Evolutionary conservation across 2,113 vertebrate species (phyloP), one percentile per base, ranked within the genome.

Genomic region (Oceanodroma tethys): DNA sequence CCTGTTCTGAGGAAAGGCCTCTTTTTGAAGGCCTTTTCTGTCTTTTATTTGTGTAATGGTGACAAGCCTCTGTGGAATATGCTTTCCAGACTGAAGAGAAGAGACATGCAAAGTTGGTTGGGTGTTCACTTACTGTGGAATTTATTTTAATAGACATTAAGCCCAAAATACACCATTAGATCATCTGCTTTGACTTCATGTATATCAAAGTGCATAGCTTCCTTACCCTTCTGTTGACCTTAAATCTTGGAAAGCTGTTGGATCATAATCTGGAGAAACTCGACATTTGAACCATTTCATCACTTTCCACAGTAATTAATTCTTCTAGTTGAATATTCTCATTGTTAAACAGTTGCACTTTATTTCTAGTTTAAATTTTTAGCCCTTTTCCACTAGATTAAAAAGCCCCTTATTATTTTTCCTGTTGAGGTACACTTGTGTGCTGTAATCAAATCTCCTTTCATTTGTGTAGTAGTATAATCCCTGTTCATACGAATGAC

Each of bases 11-110:
- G 20, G 13, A 52, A 62, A 71, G 8, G 14, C 9, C 5, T 84
- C 79, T 96, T 82, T 97, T 82, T 97, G 95, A 91, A 97, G 97
- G 97, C n/a, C n/a, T 98, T 80, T 82, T 98, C 98, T 91, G 94
- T 97, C 96, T 94, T 97, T 88, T 97, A 95, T 96, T 97, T 98
- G 73, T 97, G 96, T 96, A 78, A 94, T 93, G 97, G 95, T 98
- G 98, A 98, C 96, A 97, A 98, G 96, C 97, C 96, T 62, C 95
- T 98, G 93, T 70, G 97, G 97, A 97, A 96, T 94, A 95, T 96
- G 81, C 97, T 98, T 96, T 98, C 97, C 95, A 98, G 97, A 94
- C 97, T 98, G 96, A 98, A 98, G 92, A 97, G 98, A 96, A 94
- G 97, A 98, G 96, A 96, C 90, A 75, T 98, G 96, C 96, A 97